Evolutionary conservation across 1,140 invertebrate species (phyloP), one percentile per base, ranked within the genome.

Genomic region (Sinella curviseta): DNA sequence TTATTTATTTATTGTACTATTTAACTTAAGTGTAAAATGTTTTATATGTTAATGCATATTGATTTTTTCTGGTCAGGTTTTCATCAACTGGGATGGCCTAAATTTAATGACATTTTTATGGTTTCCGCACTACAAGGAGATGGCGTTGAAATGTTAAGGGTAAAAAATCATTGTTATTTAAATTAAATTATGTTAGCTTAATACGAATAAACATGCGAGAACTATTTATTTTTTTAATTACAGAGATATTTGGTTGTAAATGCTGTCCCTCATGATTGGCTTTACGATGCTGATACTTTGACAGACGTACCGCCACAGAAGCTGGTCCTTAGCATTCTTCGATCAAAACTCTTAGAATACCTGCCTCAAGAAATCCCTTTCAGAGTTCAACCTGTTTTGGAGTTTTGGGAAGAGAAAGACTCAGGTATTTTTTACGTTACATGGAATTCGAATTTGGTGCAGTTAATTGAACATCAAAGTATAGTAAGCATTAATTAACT

Each of bases 101-200:
- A 92, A 81, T 98, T 98, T 85, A 88, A 89, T 17, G 91, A 94
- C 85, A 91, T 98, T 28, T 98, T 98, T 85, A 92, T 97, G 89
- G 89, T 97, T 14, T 97, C 96, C 28, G 93, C 95, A 0, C 85
- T 96, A 36, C 91, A 90, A 73, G 91, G 91, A 65, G 91, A 92
- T 87, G 95, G 95, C n/a, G 86, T 96, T 39, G 87, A 90, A 30
- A 91, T 93, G 83, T 87, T 97, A 26, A 91, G 91, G 87, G 93
- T 94, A 88, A 87, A 84, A 8, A 48, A 60, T 60, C 8, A 16
- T 60, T 60, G 20, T 20, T 48, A 48, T 20, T 12, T 12, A 60
- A 60, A n/a, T 60, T 8, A 3, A 48, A 14, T n/a, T 60, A 3
- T 60, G 24, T 60, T 60, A n/a, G 20, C 4, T 60, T 8, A 17